These are phyloP conservation scores for Triops cancriformis DNA, from an alignment of 1,140 invertebrate genomes.

Conservation along the genomic window DNA sequence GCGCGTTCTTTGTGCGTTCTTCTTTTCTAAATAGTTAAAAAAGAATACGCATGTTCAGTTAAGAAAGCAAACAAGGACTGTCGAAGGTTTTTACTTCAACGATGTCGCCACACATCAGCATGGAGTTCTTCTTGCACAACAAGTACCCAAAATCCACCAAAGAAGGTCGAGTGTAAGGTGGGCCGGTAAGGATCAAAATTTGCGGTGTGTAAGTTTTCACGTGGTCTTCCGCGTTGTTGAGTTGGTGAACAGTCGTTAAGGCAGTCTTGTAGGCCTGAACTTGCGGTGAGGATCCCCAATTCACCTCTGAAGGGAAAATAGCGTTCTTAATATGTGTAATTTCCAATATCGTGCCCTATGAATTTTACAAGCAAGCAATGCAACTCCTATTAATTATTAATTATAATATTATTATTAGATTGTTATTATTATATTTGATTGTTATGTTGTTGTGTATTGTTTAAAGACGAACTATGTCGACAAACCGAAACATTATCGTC, in stretches of 20 bases:
- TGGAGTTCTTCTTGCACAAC: conserved; percentile 49
- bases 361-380: too few species aligned
- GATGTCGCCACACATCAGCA: conserved; percentile 52
- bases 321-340: too few species aligned
- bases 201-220: conserved; percentile 57
- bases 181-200: conserved; percentile 48
- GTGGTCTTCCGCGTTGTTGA: conserved; percentile 46
- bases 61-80: neutral
- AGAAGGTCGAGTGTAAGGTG: conserved; percentile 44
- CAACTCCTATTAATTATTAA: too few species aligned
- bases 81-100: conserved; percentile 40
- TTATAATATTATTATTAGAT: too few species aligned
- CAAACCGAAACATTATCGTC: too few species aligned
- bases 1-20: conserved; percentile 40
- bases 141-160: conserved; percentile 51
- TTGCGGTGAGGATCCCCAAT: conserved; percentile 53
- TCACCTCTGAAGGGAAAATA: conserved; percentile 45
- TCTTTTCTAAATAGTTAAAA: conserved; percentile 31
- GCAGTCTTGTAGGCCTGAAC: conserved; percentile 49
- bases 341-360: too few species aligned
- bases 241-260: conserved; percentile 42
- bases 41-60: neutral
- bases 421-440: too few species aligned
- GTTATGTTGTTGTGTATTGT: too few species aligned
- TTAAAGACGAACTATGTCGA: too few species aligned